Evolutionary conservation across 64 coral and sea anemone genomes (phyloP).

Genomic region (Porites lutea): DNA sequence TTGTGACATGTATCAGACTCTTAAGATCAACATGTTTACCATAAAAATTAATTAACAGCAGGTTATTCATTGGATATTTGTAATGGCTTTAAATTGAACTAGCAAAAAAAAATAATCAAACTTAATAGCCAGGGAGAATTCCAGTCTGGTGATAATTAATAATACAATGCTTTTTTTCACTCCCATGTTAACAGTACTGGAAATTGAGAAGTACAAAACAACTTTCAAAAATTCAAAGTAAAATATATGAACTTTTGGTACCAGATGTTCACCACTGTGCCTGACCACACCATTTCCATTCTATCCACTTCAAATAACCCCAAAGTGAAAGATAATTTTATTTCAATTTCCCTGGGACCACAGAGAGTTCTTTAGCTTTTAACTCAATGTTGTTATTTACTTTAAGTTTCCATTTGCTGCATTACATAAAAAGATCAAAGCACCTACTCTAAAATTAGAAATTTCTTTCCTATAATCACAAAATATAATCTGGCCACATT

Average conservation of each 20-base stretch:
- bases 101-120: neutral
- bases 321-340: neutral
- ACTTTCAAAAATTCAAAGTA: neutral
- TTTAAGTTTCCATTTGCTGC: neutral
- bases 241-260: neutral
- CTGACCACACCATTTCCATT: constrained; percentile 8
- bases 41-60: neutral
- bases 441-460: neutral
- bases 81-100: neutral
- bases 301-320: constrained; percentile 14
- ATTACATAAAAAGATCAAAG: neutral
- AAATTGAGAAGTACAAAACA: neutral
- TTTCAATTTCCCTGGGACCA: neutral
- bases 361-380: neutral
- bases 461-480: no score
- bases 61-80: neutral
- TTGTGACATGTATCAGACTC: no score
- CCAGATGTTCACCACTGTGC: constrained; percentile 15
- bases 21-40: neutral
- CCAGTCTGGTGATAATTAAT: no score
- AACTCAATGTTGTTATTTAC: neutral
- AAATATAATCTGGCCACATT: no score
- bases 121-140: neutral
- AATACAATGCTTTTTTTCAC: neutral
- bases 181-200: neutral